These are phyloP conservation scores for Trematomus bernacchii DNA, from an alignment of 2,797 vertebrate genomes.

Conservation along the genomic window DNA sequence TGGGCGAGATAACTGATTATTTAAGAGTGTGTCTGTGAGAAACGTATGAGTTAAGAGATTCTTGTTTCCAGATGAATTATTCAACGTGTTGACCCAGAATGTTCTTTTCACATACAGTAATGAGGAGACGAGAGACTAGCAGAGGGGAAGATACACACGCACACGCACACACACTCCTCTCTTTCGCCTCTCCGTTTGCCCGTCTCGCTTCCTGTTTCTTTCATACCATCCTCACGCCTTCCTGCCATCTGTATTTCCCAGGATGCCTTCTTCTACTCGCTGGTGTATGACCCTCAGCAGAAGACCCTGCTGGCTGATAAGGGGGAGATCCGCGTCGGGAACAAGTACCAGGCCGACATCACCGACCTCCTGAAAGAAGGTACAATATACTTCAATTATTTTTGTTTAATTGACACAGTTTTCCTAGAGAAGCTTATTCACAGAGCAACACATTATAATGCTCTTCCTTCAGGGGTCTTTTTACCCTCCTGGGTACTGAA, in stretches of 20 bases:
- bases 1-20: slow-evolving; percentile 50
- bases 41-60: slow-evolving; percentile 73
- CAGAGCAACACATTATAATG: neutral
- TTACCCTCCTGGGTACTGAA: slow-evolving; percentile 8
- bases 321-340: slow-evolving; percentile 97
- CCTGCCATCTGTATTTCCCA: slow-evolving; percentile 74
- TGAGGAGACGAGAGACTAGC: slow-evolving; percentile 82
- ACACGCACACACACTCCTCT: slow-evolving; percentile 27
- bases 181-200: slow-evolving; percentile 35
- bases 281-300: slow-evolving; percentile 98
- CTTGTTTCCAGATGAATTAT: slow-evolving; percentile 84
- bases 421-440: slow-evolving; percentile 16
- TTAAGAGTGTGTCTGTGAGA: slow-evolving; percentile 15
- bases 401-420: slow-evolving; percentile 15
- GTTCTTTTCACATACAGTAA: slow-evolving; percentile 83
- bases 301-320: slow-evolving; percentile 98
- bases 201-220: slow-evolving; percentile 50
- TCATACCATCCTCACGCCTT: slow-evolving; percentile 42
- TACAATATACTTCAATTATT: slow-evolving; percentile 59
- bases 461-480: slow-evolving; percentile 33
- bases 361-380: slow-evolving; percentile 96
- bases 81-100: slow-evolving; percentile 86
- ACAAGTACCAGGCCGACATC: slow-evolving; percentile 98
- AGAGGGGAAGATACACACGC: slow-evolving; percentile 44
- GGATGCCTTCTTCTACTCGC: slow-evolving; percentile 99